phyloP scores from a whole-genome alignment of 2,888 invertebrate species.

The Unio pictorum region DNA sequence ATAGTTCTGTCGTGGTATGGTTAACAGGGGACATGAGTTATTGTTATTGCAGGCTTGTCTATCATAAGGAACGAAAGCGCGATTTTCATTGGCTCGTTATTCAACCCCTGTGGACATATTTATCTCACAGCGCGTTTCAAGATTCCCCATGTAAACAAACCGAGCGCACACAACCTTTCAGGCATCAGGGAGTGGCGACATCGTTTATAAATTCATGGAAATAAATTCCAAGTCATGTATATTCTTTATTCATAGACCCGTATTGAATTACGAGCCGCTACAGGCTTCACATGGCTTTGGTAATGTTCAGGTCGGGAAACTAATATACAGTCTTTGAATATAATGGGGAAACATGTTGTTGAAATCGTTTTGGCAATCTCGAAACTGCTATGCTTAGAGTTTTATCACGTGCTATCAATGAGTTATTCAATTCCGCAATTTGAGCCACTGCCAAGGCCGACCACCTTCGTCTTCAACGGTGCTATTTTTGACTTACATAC shows the following conservation, averaged over 20 bases:
- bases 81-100: slow-evolving; percentile 31
- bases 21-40: slow-evolving; percentile 43
- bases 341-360: slow-evolving; percentile 12
- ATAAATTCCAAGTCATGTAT: no score
- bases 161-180: slow-evolving; percentile 3
- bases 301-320: no score
- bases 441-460: no score
- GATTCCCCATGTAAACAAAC: slow-evolving; percentile 48
- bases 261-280: no score
- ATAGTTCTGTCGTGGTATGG: slow-evolving; percentile 22
- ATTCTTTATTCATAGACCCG: no score
- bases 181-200: no score
- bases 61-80: slow-evolving; percentile 33
- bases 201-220: no score
- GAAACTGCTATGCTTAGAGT: slow-evolving; percentile 27
- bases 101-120: slow-evolving; percentile 45
- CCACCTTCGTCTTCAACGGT: no score
- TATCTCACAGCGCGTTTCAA: slow-evolving; percentile 40
- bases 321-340: slow-evolving; percentile 3
- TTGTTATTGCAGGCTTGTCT: slow-evolving; percentile 47
- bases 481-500: no score
- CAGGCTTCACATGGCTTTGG: no score
- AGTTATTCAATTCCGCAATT: slow-evolving; percentile 26
- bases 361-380: slow-evolving; percentile 21
- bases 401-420: slow-evolving; percentile 30